Evolutionary conservation across 2,113 vertebrate species (phyloP).

Genomic region (Puma concolor): DNA sequence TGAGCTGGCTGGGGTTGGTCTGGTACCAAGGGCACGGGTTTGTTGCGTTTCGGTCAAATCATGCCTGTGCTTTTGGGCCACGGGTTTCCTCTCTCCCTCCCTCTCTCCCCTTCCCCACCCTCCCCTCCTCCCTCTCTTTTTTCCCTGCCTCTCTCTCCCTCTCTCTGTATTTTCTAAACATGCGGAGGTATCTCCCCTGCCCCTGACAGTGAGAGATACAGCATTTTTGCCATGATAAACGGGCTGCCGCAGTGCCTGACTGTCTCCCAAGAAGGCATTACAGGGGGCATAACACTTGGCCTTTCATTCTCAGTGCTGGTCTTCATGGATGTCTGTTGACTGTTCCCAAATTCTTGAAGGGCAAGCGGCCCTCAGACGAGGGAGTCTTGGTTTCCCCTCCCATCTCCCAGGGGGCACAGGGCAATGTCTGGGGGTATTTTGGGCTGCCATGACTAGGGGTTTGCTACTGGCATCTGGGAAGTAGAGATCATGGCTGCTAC

Average conservation of each 20-base stretch:
- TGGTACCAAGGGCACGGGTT: accelerated
- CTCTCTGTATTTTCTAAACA: neutral
- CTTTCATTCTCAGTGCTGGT: neutral
- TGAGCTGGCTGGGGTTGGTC: neutral
- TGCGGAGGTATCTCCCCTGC: neutral
- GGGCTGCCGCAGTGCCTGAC: accelerated
- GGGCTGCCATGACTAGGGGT: neutral
- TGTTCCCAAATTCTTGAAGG: neutral
- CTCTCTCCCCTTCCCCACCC: too few relatives aligned
- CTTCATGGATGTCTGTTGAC: neutral
- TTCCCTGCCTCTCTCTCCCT: accelerated
- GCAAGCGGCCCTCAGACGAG: neutral
- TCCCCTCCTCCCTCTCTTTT: too few relatives aligned
- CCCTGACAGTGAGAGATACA: neutral
- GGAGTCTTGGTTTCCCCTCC: neutral
- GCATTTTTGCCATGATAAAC: neutral
- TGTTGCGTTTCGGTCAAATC: neutral
- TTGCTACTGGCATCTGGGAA: neutral
- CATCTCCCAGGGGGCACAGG: neutral
- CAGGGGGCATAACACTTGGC: neutral
- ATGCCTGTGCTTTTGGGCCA: neutral
- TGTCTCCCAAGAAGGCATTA: neutral
- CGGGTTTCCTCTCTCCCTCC: neutral
- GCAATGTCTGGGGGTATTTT: neutral
- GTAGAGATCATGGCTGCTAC: neutral